phyloP scores from a whole-genome alignment of 2,113 vertebrate species.

The Cettia cetti region DNA sequence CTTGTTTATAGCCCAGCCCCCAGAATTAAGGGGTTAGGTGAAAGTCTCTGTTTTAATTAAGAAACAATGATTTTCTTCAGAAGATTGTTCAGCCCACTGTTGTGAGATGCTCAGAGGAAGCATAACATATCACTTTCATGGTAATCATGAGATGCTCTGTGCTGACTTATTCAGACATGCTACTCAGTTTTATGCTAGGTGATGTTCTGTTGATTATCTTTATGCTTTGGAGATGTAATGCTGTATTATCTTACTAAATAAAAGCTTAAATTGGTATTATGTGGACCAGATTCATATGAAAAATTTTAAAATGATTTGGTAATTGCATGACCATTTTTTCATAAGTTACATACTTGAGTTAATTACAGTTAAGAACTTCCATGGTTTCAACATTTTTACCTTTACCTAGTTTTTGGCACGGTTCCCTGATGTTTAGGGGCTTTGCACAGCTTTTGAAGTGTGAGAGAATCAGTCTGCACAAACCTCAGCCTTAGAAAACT shows the following conservation, averaged over 20 bases:
- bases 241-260: not conserved
- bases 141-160: not conserved
- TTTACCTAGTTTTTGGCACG: not conserved
- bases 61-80: not conserved
- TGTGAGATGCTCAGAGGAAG: not conserved
- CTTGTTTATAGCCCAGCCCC: not conserved
- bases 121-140: not conserved
- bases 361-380: not conserved
- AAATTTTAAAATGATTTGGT: not conserved
- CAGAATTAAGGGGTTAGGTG: not conserved
- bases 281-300: not conserved
- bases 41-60: conserved; percentile 14
- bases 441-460: not conserved
- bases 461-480: not conserved
- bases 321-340: not conserved
- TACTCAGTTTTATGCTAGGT: not conserved
- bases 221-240: not conserved
- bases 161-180: not conserved
- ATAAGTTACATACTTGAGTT: not conserved
- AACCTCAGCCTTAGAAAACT: not conserved
- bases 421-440: not conserved
- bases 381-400: not conserved
- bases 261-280: not conserved
- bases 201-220: not conserved
- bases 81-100: not conserved